Evolutionary conservation across 2,113 vertebrate species (phyloP).

Genomic region (Elephantulus edwardii): DNA sequence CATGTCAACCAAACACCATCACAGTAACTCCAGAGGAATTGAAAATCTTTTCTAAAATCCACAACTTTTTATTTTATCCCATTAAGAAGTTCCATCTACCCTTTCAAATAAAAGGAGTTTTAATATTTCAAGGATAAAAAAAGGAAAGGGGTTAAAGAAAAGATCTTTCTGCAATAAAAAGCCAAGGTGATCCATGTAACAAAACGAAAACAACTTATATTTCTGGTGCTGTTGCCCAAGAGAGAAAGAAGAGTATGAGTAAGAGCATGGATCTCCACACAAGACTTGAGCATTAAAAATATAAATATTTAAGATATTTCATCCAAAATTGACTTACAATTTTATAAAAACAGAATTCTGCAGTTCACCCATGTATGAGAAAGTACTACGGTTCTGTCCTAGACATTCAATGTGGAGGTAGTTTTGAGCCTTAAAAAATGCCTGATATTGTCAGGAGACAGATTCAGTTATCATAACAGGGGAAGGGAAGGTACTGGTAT

Average conservation of each 20-base stretch:
- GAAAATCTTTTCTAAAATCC: not conserved
- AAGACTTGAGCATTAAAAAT: not conserved
- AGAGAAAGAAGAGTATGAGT: not conserved
- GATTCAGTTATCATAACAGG: not conserved
- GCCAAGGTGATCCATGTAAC: not conserved
- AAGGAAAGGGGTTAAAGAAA: not conserved
- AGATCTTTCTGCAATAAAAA: not conserved
- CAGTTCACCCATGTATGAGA: not conserved
- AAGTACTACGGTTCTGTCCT: not conserved
- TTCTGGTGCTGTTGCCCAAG: not conserved
- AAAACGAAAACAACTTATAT: not conserved
- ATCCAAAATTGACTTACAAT: not conserved
- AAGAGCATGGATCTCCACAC: not conserved
- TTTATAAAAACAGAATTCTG: not conserved
- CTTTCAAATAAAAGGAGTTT: not conserved
- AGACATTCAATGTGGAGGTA: not conserved
- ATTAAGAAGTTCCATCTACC: not conserved
- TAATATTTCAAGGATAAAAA: not conserved
- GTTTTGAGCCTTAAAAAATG: not conserved
- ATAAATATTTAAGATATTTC: not conserved
- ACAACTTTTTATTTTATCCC: not conserved
- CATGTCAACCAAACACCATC: not conserved
- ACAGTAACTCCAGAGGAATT: not conserved
- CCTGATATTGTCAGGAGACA: not conserved
- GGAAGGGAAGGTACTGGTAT: not conserved